phyloP scores from a whole-genome alignment of 2,797 vertebrate genomes.

The Nyctibius grandis region DNA sequence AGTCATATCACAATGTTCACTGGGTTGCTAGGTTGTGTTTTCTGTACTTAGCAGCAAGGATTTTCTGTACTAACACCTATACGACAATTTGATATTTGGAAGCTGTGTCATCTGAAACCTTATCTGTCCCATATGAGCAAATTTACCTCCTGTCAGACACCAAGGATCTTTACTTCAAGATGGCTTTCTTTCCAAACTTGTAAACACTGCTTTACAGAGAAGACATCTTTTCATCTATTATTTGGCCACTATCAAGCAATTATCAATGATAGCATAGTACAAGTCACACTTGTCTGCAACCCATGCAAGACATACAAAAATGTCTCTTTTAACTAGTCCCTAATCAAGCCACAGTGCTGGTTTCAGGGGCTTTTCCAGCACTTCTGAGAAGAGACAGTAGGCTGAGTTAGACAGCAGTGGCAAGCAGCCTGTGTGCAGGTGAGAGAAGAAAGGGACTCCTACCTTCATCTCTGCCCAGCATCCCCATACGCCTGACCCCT shows the following conservation, averaged over 20 bases:
- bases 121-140: conserved; percentile 8
- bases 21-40: not conserved
- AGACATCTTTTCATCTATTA: not conserved
- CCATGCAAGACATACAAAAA: not conserved
- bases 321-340: not conserved
- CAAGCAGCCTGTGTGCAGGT: not conserved
- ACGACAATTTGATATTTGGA: conserved; percentile 33
- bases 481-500: not conserved
- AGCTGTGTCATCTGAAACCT: conserved; percentile 26
- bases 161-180: not conserved
- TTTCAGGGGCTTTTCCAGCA: not conserved
- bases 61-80: not conserved
- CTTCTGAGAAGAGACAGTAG: not conserved
- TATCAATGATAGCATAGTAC: not conserved
- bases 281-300: not conserved
- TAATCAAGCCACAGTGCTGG: not conserved
- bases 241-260: not conserved
- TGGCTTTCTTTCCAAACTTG: not conserved
- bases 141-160: not conserved
- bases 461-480: not conserved
- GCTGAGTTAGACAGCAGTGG: not conserved
- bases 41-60: not conserved
- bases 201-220: not conserved
- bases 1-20: not conserved
- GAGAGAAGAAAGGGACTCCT: conserved; percentile 2